Evolutionary conservation across 2,113 vertebrate genomes (phyloP).

Genomic region (Crotalus viridis): DNA sequence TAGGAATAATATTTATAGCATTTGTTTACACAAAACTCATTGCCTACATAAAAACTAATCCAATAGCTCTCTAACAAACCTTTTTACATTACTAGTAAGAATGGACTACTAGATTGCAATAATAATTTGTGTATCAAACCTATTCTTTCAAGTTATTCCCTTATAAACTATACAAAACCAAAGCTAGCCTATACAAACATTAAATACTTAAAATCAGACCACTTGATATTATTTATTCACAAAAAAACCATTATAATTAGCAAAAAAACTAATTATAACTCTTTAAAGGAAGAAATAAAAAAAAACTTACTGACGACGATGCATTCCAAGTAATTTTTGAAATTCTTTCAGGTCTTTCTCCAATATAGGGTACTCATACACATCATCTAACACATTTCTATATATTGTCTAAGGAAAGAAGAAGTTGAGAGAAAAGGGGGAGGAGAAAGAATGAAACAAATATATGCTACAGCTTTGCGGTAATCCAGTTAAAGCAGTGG

Average conservation of each 20-base stretch:
- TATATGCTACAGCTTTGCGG: slow-evolving; percentile 1
- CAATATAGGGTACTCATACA: slow-evolving; percentile 89
- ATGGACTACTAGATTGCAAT: slow-evolving; percentile 17
- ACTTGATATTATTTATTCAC: not conserved
- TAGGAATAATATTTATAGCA: not conserved
- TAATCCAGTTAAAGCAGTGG: no score
- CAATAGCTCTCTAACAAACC: not conserved
- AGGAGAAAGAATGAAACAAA: slow-evolving; percentile 29
- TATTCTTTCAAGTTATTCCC: slow-evolving; percentile 3
- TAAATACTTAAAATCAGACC: not conserved
- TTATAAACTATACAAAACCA: slow-evolving; percentile 1
- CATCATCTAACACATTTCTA: slow-evolving; percentile 88
- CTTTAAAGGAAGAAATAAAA: not conserved
- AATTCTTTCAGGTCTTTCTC: slow-evolving; percentile 91
- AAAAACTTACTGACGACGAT: slow-evolving; percentile 86
- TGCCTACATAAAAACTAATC: not conserved
- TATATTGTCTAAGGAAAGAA: slow-evolving; percentile 79
- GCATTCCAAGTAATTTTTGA: slow-evolving; percentile 88
- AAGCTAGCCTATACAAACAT: slow-evolving; percentile 21
- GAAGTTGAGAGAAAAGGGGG: slow-evolving; percentile 28
- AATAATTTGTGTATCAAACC: not conserved
- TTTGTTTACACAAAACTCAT: not conserved
- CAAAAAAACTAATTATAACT: slow-evolving; percentile 23
- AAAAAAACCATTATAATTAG: not conserved
- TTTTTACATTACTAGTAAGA: not conserved